Evolutionary conservation across 1,140 invertebrate genomes (phyloP), one percentile per base, ranked within the genome.

Genomic region (Asobara japonica): DNA sequence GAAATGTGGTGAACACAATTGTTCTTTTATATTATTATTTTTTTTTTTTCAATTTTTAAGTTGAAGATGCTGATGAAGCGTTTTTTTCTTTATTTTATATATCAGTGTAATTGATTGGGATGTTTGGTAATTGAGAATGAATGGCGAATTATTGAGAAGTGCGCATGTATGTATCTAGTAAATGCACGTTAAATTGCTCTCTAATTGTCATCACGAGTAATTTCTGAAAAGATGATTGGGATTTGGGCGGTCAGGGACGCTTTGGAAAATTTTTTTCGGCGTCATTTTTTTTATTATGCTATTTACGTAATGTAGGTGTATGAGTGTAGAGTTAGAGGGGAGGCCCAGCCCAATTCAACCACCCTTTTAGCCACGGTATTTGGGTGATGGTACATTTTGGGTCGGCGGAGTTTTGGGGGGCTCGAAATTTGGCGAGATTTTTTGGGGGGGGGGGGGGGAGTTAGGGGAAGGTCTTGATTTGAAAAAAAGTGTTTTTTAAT

Each of bases 131-230:
- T 16, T 45, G n/a, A 45, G 41, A 16, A 16, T 45, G 41, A 45
- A 13, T 16, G 41, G 18, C 18, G 41, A 45, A 16, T 45, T 45
- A 62, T 30, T 62, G n/a, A 62, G 4, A 62, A 11, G 60, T 29
- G 31, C 31, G 27, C 3, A 31, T 31, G 60, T 60, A 27, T 27
- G 10, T 48, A 6, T 56, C 25, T 56, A 56, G 51, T 22, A 56
- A 56, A 62, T 18, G 60, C 60, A 62, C 60, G 60, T 62, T 30
- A 29, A 62, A 30, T 62, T 62, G 60, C 60, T 29, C 60, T 62
- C 25, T 30, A 62, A 3, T 62, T 62, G 60, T 62, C 60, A 62
- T 62, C 27, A 62, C 25, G 25, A 30, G n/a, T 62, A 30, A 61
- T 30, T n/a, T n/a, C n/a, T 62, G 13, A 31, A 16, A 29, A 31